Percentiles rank a stretch among this genome's conserved stretches.
phyloP scores from a whole-genome alignment of 2,113 vertebrate genomes.

The Dendrocopos noguchii region DNA sequence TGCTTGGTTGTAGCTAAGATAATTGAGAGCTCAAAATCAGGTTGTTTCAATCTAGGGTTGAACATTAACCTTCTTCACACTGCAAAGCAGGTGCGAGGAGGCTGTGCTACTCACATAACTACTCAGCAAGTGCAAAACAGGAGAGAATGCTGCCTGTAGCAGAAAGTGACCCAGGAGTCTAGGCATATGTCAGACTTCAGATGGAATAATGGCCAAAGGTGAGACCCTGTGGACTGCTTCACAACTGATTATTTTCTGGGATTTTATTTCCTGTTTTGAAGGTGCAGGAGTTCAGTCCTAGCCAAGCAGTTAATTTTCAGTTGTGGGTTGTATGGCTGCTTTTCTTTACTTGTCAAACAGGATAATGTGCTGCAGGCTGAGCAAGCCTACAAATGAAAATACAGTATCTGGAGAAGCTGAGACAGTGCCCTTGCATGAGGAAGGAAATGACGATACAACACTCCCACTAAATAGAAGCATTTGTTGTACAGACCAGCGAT shows the following conservation, averaged over 20 bases:
- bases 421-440: background rate
- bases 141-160: background rate
- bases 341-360: background rate
- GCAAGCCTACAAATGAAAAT: background rate
- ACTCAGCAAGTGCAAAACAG: background rate
- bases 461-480: background rate
- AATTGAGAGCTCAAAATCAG: background rate
- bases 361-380: background rate
- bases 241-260: background rate
- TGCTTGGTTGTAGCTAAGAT: background rate
- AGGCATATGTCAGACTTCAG: background rate
- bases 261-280: background rate
- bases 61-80: background rate
- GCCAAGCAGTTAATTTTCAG: background rate
- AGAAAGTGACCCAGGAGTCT: background rate
- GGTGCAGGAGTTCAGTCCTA: background rate
- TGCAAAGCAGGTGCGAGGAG: background rate
- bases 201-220: background rate
- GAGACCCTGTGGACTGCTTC: background rate
- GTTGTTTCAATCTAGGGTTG: background rate
- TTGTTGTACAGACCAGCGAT: background rate
- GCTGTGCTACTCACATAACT: background rate
- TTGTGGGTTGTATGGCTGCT: background rate
- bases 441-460: background rate
- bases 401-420: background rate